These are phyloP conservation scores for Sebastes matsubarae DNA, from an alignment of 2,797 vertebrate species.

Conservation along the genomic window DNA sequence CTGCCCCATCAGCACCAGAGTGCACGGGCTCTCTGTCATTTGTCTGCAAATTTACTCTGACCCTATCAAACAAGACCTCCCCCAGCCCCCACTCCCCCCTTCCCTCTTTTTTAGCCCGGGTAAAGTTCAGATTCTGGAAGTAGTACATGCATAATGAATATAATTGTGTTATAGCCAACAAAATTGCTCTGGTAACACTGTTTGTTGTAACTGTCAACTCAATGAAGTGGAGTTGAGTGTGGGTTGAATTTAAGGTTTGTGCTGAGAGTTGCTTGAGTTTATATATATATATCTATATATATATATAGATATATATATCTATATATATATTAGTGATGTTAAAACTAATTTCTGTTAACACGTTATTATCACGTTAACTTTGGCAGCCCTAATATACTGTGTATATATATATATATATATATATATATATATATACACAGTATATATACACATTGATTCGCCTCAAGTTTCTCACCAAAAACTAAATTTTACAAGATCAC, in stretches of 20 bases:
- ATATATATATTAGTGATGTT: too few species aligned
- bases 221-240: constrained; percentile 49
- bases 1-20: constrained; percentile 53
- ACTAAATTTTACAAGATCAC: too few species aligned
- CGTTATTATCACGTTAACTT: too few species aligned
- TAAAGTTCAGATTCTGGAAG: constrained; percentile 73
- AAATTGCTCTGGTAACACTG: constrained; percentile 72
- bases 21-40: constrained; percentile 64
- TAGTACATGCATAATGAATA: constrained; percentile 67
- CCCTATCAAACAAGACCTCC: constrained; percentile 29
- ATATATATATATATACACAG: too few species aligned
- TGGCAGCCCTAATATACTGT: too few species aligned
- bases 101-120: constrained; percentile 30
- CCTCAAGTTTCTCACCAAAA: too few species aligned
- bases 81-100: background rate
- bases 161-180: constrained; percentile 69
- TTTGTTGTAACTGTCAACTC: constrained; percentile 76
- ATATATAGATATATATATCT: too few species aligned
- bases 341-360: too few species aligned
- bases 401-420: too few species aligned
- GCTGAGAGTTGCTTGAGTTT: background rate
- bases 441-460: too few species aligned
- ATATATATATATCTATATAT: too few species aligned
- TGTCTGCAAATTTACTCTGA: constrained; percentile 73
- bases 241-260: constrained; percentile 31